These are phyloP conservation scores for Brachypterus glaber DNA, from an alignment of 2,888 invertebrate genomes.

Conservation along the genomic window DNA sequence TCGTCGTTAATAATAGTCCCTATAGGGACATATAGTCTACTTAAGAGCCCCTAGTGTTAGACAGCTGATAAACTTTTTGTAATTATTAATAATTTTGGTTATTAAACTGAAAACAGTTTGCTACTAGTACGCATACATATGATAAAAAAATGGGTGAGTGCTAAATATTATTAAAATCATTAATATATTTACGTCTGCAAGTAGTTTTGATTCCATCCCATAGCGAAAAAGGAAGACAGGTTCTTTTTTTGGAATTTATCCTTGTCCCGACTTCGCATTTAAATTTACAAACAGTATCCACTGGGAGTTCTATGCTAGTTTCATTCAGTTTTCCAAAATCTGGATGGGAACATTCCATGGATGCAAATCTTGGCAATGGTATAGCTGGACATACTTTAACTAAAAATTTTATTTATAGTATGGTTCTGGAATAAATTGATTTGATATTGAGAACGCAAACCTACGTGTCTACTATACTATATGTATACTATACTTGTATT, in stretches of 20 bases:
- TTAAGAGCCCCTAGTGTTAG: too few species aligned
- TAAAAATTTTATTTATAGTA: constrained; percentile 32
- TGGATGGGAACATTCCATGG: constrained; percentile 44
- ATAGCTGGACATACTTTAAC: constrained; percentile 55
- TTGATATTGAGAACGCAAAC: too few species aligned
- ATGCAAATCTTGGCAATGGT: constrained; percentile 47
- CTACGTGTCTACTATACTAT: too few species aligned
- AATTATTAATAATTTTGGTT: too few species aligned
- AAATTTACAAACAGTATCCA: constrained; percentile 57
- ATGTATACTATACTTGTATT: too few species aligned
- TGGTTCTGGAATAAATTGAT: background rate
- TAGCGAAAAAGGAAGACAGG: constrained; percentile 55
- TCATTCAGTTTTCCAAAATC: constrained; percentile 35
- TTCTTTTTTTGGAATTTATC: constrained; percentile 53
- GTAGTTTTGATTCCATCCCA: constrained; percentile 60
- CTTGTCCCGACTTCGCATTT: constrained; percentile 53
- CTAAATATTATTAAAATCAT: background rate
- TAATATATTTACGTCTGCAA: constrained; percentile 50
- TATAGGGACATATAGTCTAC: too few species aligned
- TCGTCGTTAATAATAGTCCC: too few species aligned
- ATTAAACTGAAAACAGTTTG: too few species aligned
- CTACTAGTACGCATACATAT: too few species aligned
- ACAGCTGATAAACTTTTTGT: too few species aligned
- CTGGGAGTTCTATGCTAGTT: constrained; percentile 38
- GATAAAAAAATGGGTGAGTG: background rate